Base-by-base conservation (phyloP, 2,113 vertebrate genomes). In the Rutilus rutilus region DNA sequence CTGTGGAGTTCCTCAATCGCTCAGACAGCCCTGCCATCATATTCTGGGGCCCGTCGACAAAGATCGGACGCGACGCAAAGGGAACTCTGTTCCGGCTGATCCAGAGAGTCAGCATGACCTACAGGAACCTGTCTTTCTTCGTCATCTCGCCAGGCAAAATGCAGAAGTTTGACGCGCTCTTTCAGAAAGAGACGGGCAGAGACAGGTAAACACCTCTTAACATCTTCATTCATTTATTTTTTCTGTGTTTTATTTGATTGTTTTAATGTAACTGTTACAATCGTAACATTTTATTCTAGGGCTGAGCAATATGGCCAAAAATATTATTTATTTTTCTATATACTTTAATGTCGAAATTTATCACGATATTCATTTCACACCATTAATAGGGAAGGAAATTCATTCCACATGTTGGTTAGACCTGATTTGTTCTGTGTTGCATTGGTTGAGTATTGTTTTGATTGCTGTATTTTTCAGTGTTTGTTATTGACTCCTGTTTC, bases 11-110 rank as follows among this genome's bases (percentile, higher is more conserved):
- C 0, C 93, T 99, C 64, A 97, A 95, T 86, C 86, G 62, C 54
- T 50, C 89, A 0, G 96, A 95, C 83, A 95, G 93, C 76, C 95
- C 95, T 39, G 94, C 95, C 0, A 85, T 99, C 83, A 95, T 99
- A 86, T 99, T 99, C 93, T 99, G 98, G 98, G 98, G 97, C 0
- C 98, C 97, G 0, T 96, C 97, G 0, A 91, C 89, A 88, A 99
- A 97, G 93, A 97, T 99, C 85, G 95, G 96, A 86, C 97, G 95
- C 82, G 94, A 96, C 0, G 91, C 94, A 59, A 95, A 95, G 83
- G 94, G 96, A 65, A 95, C 95, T 69, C 90, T 98, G 11, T 94
- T 95, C 91, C 95, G 95, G 10, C 88, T 98, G 91, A 97, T 99
- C 93, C 97, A 98, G 89, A 95, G 94, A 0, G 95, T 97, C 83